phyloP scores from a whole-genome alignment of 2,113 vertebrate genomes.

The Electrona antarctica region DNA sequence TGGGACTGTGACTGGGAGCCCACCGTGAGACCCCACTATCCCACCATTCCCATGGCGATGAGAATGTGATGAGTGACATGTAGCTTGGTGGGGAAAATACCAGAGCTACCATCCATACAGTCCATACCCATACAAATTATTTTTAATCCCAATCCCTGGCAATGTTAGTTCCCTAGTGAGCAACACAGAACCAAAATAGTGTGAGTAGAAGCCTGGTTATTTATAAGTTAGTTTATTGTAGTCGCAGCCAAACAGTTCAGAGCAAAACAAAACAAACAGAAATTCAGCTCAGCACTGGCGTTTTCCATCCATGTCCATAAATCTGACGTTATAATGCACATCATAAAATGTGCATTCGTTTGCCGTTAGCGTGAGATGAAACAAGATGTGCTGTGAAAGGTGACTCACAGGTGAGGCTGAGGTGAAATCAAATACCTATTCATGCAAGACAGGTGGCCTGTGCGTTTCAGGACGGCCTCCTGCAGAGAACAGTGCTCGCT shows the following conservation, averaged over 20 bases:
- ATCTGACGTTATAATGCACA: conserved; percentile 41
- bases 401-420: conserved; percentile 53
- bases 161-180: not conserved
- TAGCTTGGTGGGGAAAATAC: conserved; percentile 49
- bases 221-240: not conserved
- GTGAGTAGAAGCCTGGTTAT: no score
- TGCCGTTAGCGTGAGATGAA: conserved; percentile 30
- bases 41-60: conserved; percentile 27
- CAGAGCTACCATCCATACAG: conserved; percentile 34
- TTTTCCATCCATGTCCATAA: conserved; percentile 41
- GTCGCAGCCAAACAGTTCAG: not conserved
- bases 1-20: not conserved
- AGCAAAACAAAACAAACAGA: not conserved
- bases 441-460: conserved; percentile 82
- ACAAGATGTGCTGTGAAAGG: conserved; percentile 49
- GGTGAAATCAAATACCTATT: conserved; percentile 86
- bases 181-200: not conserved
- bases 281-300: conserved; percentile 24
- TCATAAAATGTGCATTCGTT: conserved; percentile 48
- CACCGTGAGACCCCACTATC: conserved; percentile 15
- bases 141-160: no score
- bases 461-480: conserved; percentile 75
- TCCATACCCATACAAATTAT: not conserved
- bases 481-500: conserved; percentile 79
- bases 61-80: conserved; percentile 43